phyloP scores from a whole-genome alignment of 2,888 invertebrate species.

The Proisotoma minuta region DNA sequence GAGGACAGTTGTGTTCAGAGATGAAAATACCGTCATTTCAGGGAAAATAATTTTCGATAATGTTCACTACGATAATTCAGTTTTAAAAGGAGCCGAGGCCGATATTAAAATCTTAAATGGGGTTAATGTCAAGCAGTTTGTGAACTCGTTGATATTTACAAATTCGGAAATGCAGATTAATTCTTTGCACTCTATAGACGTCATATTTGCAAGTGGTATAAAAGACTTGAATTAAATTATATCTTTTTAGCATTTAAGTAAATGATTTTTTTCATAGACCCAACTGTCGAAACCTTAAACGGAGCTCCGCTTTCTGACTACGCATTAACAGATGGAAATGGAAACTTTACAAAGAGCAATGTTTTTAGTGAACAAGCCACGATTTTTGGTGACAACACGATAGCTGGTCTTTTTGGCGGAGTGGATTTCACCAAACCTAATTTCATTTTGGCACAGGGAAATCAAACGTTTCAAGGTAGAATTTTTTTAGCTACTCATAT shows the following conservation, averaged over 20 bases:
- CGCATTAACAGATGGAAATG: conserved; percentile 22
- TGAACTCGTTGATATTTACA: too few species aligned
- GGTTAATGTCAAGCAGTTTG: not conserved
- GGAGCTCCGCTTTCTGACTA: conserved; percentile 26
- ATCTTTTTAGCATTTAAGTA: too few species aligned
- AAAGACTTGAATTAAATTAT: too few species aligned
- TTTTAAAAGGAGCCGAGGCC: not conserved
- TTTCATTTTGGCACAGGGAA: conserved; percentile 22
- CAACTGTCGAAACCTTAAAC: conserved; percentile 18
- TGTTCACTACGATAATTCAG: not conserved
- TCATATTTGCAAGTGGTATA: too few species aligned
- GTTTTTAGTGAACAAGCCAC: conserved; percentile 12
- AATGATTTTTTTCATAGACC: too few species aligned
- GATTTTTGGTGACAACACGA: conserved; percentile 10
- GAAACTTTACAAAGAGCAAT: conserved; percentile 26
- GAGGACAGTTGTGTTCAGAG: too few species aligned
- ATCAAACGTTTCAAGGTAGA: conserved; percentile 36
- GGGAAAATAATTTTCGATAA: not conserved
- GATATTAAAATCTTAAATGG: not conserved
- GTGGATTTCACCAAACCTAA: conserved; percentile 19
- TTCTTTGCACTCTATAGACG: too few species aligned
- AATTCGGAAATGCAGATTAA: too few species aligned
- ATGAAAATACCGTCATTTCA: too few species aligned
- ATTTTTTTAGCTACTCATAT: not conserved
- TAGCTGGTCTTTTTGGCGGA: conserved; percentile 12